Conservation (phyloP, 2,888 invertebrate genomes). For the Adineta ricciae region DNA sequence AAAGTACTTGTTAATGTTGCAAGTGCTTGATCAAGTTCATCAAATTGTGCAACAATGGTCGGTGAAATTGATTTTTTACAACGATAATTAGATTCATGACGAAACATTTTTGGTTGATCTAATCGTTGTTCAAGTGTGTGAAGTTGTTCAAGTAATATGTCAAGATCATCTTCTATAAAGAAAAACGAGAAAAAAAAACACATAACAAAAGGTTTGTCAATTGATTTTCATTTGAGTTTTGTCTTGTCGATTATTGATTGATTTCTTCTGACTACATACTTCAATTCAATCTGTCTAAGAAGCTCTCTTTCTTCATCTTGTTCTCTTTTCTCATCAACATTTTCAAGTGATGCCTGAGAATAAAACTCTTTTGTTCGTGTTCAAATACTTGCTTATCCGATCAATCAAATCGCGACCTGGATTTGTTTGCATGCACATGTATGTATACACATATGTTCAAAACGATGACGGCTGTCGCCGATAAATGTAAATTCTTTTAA, state of each 20-base stretch:
- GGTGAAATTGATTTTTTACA: not conserved
- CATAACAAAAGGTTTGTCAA: not conserved
- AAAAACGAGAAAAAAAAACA: not conserved
- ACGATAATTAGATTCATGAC: not conserved
- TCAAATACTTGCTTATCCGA: not conserved
- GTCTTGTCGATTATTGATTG: not conserved
- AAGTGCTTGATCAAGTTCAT: slow-evolving; percentile 18
- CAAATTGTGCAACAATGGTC: slow-evolving; percentile 12
- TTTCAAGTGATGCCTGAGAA: not conserved
- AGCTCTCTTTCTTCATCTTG: not conserved
- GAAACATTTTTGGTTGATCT: slow-evolving; percentile 18
- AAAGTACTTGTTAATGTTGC: not conserved
- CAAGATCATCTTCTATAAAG: slow-evolving; percentile 18
- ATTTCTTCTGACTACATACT: not conserved
- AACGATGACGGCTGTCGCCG: not conserved
- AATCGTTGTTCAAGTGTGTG: not conserved
- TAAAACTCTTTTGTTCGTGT: slow-evolving; percentile 9
- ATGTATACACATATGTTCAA: not conserved
- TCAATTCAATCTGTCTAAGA: not conserved
- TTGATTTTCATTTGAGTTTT: not conserved
- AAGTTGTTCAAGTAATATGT: slow-evolving; percentile 1
- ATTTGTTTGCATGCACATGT: not conserved
- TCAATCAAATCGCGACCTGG: not conserved
- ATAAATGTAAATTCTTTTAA: not conserved
- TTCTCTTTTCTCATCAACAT: not conserved